These are phyloP conservation scores for Orchestia grillus DNA, from an alignment of 1,140 invertebrate species.

Conservation along the genomic window DNA sequence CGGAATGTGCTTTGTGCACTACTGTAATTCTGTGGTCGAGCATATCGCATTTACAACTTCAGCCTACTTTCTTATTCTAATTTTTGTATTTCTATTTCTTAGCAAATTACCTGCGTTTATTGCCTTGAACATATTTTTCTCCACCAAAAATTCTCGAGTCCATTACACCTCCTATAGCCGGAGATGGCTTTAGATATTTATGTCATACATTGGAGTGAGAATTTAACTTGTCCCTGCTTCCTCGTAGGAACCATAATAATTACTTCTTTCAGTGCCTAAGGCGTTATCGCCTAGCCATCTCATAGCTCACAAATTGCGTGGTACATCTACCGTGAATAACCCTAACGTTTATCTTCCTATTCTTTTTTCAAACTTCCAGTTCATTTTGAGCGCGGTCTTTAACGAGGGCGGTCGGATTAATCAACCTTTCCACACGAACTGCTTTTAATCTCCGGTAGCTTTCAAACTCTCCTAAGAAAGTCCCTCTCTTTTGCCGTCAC, in stretches of 20 bases:
- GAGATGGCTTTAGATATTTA: background rate
- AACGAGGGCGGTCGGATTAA: background rate
- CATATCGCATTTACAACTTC: too few species aligned
- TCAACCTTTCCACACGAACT: constrained; percentile 16
- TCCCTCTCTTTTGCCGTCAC: constrained; percentile 21
- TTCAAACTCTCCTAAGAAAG: constrained; percentile 15
- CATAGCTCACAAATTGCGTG: background rate
- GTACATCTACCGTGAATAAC: background rate
- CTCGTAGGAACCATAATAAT: background rate
- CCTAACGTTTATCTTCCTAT: background rate
- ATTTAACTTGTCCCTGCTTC: background rate
- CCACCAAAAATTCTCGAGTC: background rate
- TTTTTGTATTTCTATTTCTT: background rate
- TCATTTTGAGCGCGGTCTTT: background rate
- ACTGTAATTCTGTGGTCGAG: too few species aligned
- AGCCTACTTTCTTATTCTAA: too few species aligned
- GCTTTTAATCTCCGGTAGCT: constrained; percentile 43
- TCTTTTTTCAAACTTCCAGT: background rate
- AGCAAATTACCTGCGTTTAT: background rate
- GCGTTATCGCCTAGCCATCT: background rate
- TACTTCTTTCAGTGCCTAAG: background rate
- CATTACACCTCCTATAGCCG: background rate
- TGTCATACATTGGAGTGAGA: background rate
- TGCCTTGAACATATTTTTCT: background rate
- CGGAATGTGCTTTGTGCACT: too few species aligned